These are phyloP conservation scores for Acrocephalus kingi DNA, from an alignment of 2,113 vertebrate species.

Conservation along the genomic window DNA sequence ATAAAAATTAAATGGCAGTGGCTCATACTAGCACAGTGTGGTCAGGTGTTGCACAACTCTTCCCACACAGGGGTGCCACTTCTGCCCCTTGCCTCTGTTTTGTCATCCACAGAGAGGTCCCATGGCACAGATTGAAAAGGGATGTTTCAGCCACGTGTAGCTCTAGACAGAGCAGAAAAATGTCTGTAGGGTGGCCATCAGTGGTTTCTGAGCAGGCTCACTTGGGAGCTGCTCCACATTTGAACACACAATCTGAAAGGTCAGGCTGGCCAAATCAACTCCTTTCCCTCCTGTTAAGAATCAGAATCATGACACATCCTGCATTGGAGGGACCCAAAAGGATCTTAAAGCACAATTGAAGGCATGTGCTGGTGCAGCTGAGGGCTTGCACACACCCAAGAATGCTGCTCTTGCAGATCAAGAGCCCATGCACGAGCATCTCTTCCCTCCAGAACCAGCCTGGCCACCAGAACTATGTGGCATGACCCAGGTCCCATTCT, in stretches of 20 bases:
- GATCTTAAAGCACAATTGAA: background rate
- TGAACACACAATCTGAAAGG: background rate
- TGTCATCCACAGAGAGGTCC: background rate
- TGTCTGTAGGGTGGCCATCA: fast-evolving
- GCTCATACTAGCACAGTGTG: fast-evolving
- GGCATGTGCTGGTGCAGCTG: fast-evolving
- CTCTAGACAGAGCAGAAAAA: background rate
- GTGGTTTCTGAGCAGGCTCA: background rate
- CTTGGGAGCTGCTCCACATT: background rate
- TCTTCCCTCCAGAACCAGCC: background rate
- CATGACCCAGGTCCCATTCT: fast-evolving
- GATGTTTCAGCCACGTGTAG: fast-evolving
- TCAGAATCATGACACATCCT: too few species aligned
- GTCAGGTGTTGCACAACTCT: background rate
- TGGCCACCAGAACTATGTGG: fast-evolving
- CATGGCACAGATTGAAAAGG: fast-evolving
- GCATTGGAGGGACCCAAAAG: background rate
- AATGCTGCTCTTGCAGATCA: background rate
- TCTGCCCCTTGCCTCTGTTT: background rate
- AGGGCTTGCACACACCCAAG: background rate
- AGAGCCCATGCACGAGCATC: background rate
- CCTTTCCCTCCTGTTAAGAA: background rate
- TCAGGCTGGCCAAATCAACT: background rate
- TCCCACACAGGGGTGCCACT: fast-evolving
- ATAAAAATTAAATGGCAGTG: background rate